Evolutionary conservation across 2,113 vertebrate species (phyloP), one percentile per base, ranked within the genome.

Genomic region (Pseudorectes ferrugineus): DNA sequence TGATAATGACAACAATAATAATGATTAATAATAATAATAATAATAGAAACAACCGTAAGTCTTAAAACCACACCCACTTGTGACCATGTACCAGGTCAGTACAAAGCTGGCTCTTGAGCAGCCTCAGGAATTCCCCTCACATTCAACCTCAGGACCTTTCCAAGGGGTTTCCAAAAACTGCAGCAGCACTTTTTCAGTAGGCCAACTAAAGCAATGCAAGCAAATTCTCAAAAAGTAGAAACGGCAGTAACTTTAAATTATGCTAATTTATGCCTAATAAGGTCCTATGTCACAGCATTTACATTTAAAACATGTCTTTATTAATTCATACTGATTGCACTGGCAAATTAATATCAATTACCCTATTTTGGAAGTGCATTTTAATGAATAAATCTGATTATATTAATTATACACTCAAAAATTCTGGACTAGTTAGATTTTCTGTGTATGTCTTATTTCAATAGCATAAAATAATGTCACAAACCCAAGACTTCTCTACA

Each of bases 291-390:
- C 71, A 85, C 13, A 62, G 68, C 85, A 88, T 77, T 89, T 87
- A 74, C 36, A 90, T 94, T 94, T 88, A 87, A 51, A 86, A 61
- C 16, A 66, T 8, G 4, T 66, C 78, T 77, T 89, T 85, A 93
- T 82, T 82, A 94, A 88, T 88, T 73, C n/a, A 46, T 36, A 61
- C 85, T 93, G 92, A 91, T 93, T 93, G 81, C 61, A 79, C 2
- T 65, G 66, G 74, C 28, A 89, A 95, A 93, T 96, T 89, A 85
- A 62, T 88, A 79, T 11, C 67, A 66, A 94, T 95, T 95, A 93
- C 75, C 25, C 76, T 77, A 72, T 85, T 93, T 63, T 85, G 31
- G 66, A 88, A 92, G 62, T 0, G 5, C 45, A 92, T 92, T 91
- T 78, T 51, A 80, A 35, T 83, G 78, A 93, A 36, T 67, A 89